phyloP scores from a whole-genome alignment of 2,797 vertebrate genomes.

The Oryzias sinensis region DNA sequence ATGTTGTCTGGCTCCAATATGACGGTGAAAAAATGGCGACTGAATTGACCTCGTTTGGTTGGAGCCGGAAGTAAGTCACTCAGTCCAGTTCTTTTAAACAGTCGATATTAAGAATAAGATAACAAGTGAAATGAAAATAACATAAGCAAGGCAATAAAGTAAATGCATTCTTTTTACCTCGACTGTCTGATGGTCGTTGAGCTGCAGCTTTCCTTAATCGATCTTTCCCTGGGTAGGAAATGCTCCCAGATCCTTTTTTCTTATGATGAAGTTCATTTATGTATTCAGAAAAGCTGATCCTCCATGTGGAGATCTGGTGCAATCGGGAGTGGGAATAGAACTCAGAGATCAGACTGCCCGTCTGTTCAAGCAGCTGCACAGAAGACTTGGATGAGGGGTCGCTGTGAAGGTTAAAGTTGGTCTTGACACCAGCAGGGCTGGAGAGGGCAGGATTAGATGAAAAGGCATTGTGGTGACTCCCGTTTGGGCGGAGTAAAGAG shows the following conservation, averaged over 20 bases:
- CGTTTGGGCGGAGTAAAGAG: constrained; percentile 66
- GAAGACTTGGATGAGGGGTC: constrained; percentile 39
- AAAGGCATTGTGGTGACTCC: constrained; percentile 65
- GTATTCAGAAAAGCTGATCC: constrained; percentile 91
- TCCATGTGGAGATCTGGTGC: constrained; percentile 97
- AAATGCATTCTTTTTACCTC: constrained; percentile 32
- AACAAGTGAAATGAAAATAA: no score
- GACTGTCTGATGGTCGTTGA: constrained; percentile 54
- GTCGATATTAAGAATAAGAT: no score
- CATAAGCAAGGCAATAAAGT: neutral
- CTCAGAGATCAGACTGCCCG: constrained; percentile 87
- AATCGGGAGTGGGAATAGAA: constrained; percentile 93
- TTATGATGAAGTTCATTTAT: constrained; percentile 89
- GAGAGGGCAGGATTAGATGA: constrained; percentile 34
- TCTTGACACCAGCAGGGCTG: constrained; percentile 18
- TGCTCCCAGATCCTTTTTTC: constrained; percentile 62
- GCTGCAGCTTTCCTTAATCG: constrained; percentile 85
- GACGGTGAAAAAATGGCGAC: no score
- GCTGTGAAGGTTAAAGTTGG: constrained; percentile 26
- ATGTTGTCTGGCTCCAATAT: no score
- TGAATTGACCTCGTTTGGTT: no score
- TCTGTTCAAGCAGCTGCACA: constrained; percentile 63
- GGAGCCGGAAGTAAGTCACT: no score
- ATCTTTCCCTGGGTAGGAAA: constrained; percentile 89
- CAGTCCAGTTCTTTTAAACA: no score